Evolutionary conservation across 2,888 invertebrate species (phyloP).

Genomic region (Trichopria drosophilae): DNA sequence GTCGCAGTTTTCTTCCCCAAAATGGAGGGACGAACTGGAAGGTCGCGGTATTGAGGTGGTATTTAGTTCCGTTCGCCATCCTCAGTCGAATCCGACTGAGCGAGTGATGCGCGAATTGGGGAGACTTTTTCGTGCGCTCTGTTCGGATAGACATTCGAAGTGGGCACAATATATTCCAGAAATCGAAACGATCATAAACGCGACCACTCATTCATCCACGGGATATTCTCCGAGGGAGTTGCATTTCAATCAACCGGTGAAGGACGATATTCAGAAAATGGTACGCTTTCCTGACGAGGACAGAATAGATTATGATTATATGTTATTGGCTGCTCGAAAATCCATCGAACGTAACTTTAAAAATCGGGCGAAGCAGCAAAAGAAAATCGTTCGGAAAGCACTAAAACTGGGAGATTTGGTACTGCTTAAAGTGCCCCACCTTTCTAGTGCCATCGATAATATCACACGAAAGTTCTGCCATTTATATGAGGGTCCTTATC

Average conservation of each 20-base stretch:
- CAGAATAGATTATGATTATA: neutral
- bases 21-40: no score
- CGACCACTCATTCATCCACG: no score
- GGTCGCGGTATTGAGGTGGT: no score
- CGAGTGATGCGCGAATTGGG: neutral
- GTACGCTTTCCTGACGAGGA: neutral
- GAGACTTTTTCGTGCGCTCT: neutral
- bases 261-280: neutral
- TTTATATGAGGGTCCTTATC: no score
- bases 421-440: no score
- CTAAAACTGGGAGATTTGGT: neutral
- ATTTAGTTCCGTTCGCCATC: no score
- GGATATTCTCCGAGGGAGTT: slow-evolving; percentile 7
- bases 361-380: neutral
- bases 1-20: no score
- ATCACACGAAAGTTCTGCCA: no score
- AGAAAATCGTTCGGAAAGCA: neutral
- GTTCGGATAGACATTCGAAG: neutral
- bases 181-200: neutral
- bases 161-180: neutral
- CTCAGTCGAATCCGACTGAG: no score
- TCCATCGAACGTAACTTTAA: slow-evolving; percentile 4
- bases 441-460: no score
- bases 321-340: neutral
- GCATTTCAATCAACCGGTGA: neutral